phyloP scores from a whole-genome alignment of 1,140 invertebrate genomes.

The Sinella curviseta region DNA sequence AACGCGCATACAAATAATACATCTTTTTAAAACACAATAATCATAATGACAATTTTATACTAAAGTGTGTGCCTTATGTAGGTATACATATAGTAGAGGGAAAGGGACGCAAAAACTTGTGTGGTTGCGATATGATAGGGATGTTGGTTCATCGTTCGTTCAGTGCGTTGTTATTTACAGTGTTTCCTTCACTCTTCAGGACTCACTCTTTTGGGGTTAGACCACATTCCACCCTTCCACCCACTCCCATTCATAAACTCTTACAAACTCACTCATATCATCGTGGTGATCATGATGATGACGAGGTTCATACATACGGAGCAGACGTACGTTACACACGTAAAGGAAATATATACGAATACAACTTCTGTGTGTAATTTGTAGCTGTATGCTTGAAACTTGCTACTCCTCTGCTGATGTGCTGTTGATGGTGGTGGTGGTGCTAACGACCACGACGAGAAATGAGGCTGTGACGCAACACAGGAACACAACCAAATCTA shows the following conservation, averaged over 20 bases:
- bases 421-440: neutral
- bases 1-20: too few species aligned
- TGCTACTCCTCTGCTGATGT: too few species aligned
- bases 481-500: neutral
- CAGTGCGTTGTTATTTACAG: too few species aligned
- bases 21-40: too few species aligned
- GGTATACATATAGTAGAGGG: too few species aligned
- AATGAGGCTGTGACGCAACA: neutral
- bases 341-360: too few species aligned
- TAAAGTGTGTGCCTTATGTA: too few species aligned
- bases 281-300: neutral
- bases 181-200: neutral
- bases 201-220: neutral
- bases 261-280: slow-evolving; percentile 34
- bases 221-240: slow-evolving; percentile 37
- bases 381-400: too few species aligned
- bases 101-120: too few species aligned
- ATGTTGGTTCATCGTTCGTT: too few species aligned
- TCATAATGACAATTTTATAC: too few species aligned
- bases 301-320: neutral
- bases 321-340: neutral
- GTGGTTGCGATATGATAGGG: too few species aligned
- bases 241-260: slow-evolving; percentile 44
- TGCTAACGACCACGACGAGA: neutral
- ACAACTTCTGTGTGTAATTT: neutral